These are phyloP conservation scores for Drosophila busckii DNA, from an alignment of 1,140 invertebrate genomes.

Conservation along the genomic window DNA sequence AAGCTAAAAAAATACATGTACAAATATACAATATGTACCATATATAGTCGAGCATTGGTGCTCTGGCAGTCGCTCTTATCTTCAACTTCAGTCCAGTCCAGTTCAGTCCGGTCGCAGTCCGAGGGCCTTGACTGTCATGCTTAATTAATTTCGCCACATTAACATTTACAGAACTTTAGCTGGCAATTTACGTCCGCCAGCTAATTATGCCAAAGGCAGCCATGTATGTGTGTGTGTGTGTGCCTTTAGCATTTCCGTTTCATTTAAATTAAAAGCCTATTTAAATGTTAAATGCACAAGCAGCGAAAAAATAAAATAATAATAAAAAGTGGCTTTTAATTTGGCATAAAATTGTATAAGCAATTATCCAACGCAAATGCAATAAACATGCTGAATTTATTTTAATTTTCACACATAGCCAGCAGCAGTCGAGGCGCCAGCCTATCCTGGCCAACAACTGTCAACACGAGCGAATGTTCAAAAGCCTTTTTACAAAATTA, in stretches of 20 bases:
- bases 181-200: conserved; percentile 46
- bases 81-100: no score
- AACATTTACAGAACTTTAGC: conserved; percentile 42
- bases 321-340: conserved; percentile 54
- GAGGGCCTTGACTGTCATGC: no score
- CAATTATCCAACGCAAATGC: conserved; percentile 68
- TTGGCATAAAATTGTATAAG: conserved; percentile 73
- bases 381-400: conserved; percentile 70
- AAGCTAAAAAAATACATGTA: no score
- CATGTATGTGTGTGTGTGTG: neutral
- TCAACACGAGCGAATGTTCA: conserved; percentile 37
- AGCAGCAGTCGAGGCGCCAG: neutral
- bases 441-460: conserved; percentile 21
- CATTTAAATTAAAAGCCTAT: conserved; percentile 66
- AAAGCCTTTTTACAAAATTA: conserved; percentile 71
- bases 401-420: conserved; percentile 54
- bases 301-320: neutral
- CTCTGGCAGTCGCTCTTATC: no score
- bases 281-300: conserved; percentile 63
- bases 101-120: no score
- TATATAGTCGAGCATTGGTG: no score
- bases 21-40: no score
- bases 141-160: conserved; percentile 52
- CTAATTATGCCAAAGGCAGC: conserved; percentile 44
- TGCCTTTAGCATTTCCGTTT: conserved; percentile 33